Percentiles rank a stretch among this genome's conserved stretches.
Conservation (phyloP, 1,140 invertebrate species). For the Trissolcus basalis region DNA sequence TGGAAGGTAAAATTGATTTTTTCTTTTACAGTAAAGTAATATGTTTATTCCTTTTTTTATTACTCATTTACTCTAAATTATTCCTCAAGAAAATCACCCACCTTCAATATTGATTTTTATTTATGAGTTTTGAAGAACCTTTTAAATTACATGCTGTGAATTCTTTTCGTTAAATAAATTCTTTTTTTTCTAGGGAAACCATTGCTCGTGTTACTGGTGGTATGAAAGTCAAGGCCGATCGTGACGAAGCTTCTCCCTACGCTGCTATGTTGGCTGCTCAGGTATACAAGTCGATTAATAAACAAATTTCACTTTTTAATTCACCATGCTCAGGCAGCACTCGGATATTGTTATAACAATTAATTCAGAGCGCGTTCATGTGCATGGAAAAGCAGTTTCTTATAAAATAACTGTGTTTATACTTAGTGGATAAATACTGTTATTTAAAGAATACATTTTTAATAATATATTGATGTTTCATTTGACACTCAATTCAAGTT, state of each 20-base stretch:
- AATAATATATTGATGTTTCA: not conserved
- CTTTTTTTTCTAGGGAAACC: conserved; percentile 94
- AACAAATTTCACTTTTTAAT: conserved; percentile 20
- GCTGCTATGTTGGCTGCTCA: conserved; percentile 99
- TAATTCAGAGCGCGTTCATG: conserved; percentile 67
- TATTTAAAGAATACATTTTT: not conserved
- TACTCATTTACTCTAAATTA: no score
- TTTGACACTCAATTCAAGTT: no score
- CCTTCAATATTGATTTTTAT: no score
- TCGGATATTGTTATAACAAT: conserved; percentile 33
- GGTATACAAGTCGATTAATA: conserved; percentile 74
- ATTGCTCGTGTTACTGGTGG: conserved; percentile 99
- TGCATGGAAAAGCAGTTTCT: conserved; percentile 65
- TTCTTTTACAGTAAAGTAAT: no score
- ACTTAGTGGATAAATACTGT: no score
- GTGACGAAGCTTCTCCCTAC: conserved; percentile 99
- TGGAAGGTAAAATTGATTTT: conserved; percentile 81
- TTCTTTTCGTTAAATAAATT: no score
- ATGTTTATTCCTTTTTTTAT: no score
- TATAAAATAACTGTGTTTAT: conserved; percentile 6
- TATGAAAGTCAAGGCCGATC: conserved; percentile 99
- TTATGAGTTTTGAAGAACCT: no score
- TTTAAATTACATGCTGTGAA: not conserved
- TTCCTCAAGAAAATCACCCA: no score
- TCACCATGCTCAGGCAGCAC: conserved; percentile 67